Evolutionary conservation across 1,140 invertebrate genomes (phyloP).

Genomic region (Hyphantria cunea): DNA sequence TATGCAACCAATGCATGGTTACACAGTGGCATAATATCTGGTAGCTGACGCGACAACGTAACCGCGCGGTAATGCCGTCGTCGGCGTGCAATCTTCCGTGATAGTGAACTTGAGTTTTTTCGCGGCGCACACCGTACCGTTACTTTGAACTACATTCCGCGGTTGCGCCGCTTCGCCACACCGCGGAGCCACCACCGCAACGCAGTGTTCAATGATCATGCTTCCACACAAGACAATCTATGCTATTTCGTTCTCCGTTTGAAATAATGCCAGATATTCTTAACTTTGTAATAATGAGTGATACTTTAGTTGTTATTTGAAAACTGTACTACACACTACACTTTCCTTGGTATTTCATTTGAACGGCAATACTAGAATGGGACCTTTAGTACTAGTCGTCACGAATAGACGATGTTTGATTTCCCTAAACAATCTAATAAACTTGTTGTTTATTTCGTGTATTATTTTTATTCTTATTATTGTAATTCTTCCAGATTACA

Average conservation of each 20-base stretch:
- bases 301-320: background rate
- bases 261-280: slow-evolving; percentile 6
- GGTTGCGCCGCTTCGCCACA: slow-evolving; percentile 51
- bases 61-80: slow-evolving; percentile 64
- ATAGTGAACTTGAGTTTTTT: slow-evolving; percentile 80
- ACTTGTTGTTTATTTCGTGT: too few species aligned
- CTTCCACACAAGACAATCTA: slow-evolving; percentile 13
- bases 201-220: slow-evolving; percentile 20
- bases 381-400: too few species aligned
- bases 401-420: too few species aligned
- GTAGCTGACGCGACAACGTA: slow-evolving; percentile 65
- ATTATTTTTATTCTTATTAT: too few species aligned
- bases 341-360: too few species aligned
- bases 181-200: slow-evolving; percentile 53
- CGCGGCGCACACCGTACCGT: slow-evolving; percentile 64
- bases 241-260: slow-evolving; percentile 17
- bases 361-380: too few species aligned
- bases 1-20: slow-evolving; percentile 61
- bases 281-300: background rate
- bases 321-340: too few species aligned
- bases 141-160: slow-evolving; percentile 76
- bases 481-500: background rate
- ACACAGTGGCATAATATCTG: slow-evolving; percentile 61
- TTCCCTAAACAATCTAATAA: too few species aligned
- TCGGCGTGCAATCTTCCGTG: slow-evolving; percentile 73